Percentiles rank a stretch among this genome's conserved stretches.
Evolutionary conservation across 2,113 vertebrate genomes (phyloP).

Genomic region (Probosciger aterrimus): DNA sequence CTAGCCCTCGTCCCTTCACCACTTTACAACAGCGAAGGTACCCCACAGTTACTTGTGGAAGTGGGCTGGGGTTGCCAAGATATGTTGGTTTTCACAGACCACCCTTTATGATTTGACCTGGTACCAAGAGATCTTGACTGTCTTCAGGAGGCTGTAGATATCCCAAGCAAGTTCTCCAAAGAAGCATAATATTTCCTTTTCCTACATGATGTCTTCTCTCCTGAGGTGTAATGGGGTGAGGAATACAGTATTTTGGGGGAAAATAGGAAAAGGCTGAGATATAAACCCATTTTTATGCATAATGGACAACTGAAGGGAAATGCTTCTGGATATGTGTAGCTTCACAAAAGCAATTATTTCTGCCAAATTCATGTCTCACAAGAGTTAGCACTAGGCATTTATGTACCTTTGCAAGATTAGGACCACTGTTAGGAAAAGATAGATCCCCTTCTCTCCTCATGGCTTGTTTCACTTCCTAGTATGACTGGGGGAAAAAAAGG

Average conservation of each 20-base stretch:
- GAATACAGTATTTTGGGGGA: not conserved
- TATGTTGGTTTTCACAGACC: not conserved
- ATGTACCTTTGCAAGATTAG: not conserved
- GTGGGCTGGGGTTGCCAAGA: not conserved
- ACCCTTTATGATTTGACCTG: not conserved
- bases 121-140: not conserved
- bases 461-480: not conserved
- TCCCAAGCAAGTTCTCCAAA: not conserved
- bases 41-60: not conserved
- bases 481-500: fast-evolving
- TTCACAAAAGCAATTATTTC: not conserved
- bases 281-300: not conserved
- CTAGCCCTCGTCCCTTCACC: not conserved
- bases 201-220: not conserved
- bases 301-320: not conserved
- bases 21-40: not conserved
- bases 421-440: not conserved
- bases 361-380: not conserved
- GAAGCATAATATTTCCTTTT: not conserved
- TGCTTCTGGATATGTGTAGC: not conserved
- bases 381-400: not conserved
- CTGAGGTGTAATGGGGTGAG: not conserved
- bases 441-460: not conserved
- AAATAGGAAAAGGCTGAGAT: not conserved
- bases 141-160: not conserved